A percentile compares a stretch with the other conserved stretches of the same genome.
Evolutionary conservation across 2,113 vertebrate species (phyloP).

Genomic region (Oryzias javanicus): DNA sequence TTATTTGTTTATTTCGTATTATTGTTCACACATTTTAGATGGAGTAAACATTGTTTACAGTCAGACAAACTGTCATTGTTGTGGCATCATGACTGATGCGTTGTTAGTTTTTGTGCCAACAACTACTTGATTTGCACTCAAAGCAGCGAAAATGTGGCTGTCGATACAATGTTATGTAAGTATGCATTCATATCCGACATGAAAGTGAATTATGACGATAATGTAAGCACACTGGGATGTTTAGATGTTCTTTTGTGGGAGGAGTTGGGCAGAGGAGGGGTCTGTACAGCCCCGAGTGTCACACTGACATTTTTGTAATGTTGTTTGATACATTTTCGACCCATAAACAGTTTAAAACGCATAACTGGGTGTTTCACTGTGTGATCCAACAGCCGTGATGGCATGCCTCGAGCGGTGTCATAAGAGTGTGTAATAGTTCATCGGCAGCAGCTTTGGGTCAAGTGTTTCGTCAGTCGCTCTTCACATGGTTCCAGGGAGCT

Average conservation of each 20-base stretch:
- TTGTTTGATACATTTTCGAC: slow-evolving; percentile 46
- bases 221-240: slow-evolving; percentile 1
- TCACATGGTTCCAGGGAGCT: slow-evolving; percentile 40
- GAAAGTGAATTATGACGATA: slow-evolving; percentile 8
- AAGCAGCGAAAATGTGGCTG: slow-evolving; percentile 1
- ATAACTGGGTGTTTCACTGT: slow-evolving; percentile 34
- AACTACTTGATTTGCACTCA: not conserved
- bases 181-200: slow-evolving; percentile 6
- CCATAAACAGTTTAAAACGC: slow-evolving; percentile 22
- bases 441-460: slow-evolving; percentile 51
- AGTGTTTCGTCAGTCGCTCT: slow-evolving; percentile 54
- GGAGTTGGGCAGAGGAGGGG: not conserved
- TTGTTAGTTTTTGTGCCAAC: slow-evolving; percentile 38
- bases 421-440: slow-evolving; percentile 63
- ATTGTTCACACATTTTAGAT: slow-evolving; percentile 20
- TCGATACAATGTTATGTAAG: slow-evolving; percentile 6
- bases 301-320: slow-evolving; percentile 37
- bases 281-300: not conserved
- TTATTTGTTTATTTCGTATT: slow-evolving; percentile 20
- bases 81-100: slow-evolving; percentile 8
- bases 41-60: not conserved
- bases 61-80: not conserved
- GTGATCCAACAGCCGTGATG: slow-evolving; percentile 37
- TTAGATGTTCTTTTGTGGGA: slow-evolving; percentile 5
- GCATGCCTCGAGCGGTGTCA: slow-evolving; percentile 55